Conservation (phyloP, 2,797 vertebrate genomes). For the Diplodus puntazzo region DNA sequence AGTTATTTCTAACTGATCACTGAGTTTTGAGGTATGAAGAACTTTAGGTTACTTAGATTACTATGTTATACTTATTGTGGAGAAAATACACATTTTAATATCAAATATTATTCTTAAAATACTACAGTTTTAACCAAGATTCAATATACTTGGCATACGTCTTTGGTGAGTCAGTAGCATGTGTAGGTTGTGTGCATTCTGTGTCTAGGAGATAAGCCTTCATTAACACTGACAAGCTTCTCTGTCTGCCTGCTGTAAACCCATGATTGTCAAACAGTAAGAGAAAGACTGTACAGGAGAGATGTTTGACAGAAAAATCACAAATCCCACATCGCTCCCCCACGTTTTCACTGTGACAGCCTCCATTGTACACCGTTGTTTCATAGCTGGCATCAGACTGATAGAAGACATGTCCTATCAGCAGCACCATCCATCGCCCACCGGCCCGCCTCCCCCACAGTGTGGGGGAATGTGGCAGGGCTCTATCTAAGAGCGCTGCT, state of each 20-base stretch:
- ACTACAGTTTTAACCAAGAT: slow-evolving; percentile 19
- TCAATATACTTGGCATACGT: slow-evolving; percentile 34
- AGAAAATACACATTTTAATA: slow-evolving; percentile 5
- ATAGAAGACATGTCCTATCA: slow-evolving; percentile 66
- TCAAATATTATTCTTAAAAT: not conserved
- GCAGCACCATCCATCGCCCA: slow-evolving; percentile 69
- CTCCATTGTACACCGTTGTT: slow-evolving; percentile 59
- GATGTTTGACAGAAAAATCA: slow-evolving; percentile 67
- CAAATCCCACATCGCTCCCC: slow-evolving; percentile 69
- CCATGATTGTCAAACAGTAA: slow-evolving; percentile 51
- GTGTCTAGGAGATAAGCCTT: slow-evolving; percentile 72
- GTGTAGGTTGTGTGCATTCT: slow-evolving; percentile 66
- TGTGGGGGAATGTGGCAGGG: slow-evolving; percentile 64
- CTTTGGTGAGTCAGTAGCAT: slow-evolving; percentile 51
- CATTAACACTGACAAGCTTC: slow-evolving; percentile 63
- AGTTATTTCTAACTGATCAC: not conserved
- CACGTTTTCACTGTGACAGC: slow-evolving; percentile 61
- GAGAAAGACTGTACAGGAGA: slow-evolving; percentile 30
- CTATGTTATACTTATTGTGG: not conserved
- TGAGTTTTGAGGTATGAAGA: not conserved
- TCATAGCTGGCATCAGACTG: slow-evolving; percentile 62
- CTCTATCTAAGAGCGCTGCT: slow-evolving; percentile 66
- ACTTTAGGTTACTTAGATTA: not conserved
- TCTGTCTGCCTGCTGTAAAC: slow-evolving; percentile 58
- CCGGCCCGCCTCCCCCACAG: slow-evolving; percentile 62